Evolutionary conservation across 1,140 invertebrate genomes (phyloP).

Genomic region (Lucilia sericata): DNA sequence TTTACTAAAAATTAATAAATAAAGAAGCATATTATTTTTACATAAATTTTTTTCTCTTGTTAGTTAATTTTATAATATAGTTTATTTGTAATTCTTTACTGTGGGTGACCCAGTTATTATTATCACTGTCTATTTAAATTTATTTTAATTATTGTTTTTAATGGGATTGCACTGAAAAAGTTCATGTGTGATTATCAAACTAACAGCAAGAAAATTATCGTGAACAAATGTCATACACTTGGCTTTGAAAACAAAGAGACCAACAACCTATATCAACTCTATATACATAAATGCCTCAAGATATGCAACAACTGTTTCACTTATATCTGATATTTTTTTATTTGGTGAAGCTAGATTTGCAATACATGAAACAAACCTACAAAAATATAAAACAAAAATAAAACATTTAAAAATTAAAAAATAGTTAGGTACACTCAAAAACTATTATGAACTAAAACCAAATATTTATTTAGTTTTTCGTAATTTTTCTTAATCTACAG

Average conservation of each 20-base stretch:
- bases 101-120: neutral
- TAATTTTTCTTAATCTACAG: too few species aligned
- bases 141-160: neutral
- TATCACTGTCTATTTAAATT: neutral
- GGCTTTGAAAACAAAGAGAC: slow-evolving; percentile 3
- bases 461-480: too few species aligned
- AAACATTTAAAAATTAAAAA: too few species aligned
- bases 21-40: neutral
- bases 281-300: neutral
- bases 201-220: neutral
- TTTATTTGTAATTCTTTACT: slow-evolving; percentile 22
- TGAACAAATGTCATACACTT: neutral
- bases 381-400: too few species aligned
- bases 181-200: slow-evolving; percentile 23
- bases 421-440: too few species aligned
- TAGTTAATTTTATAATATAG: neutral
- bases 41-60: neutral
- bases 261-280: neutral
- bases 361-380: too few species aligned
- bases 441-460: too few species aligned
- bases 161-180: slow-evolving; percentile 9
- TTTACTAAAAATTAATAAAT: neutral
- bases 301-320: neutral
- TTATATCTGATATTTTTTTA: too few species aligned
- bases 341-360: too few species aligned